phyloP scores from a whole-genome alignment of 2,113 vertebrate genomes.

The Diadophis punctatus region DNA sequence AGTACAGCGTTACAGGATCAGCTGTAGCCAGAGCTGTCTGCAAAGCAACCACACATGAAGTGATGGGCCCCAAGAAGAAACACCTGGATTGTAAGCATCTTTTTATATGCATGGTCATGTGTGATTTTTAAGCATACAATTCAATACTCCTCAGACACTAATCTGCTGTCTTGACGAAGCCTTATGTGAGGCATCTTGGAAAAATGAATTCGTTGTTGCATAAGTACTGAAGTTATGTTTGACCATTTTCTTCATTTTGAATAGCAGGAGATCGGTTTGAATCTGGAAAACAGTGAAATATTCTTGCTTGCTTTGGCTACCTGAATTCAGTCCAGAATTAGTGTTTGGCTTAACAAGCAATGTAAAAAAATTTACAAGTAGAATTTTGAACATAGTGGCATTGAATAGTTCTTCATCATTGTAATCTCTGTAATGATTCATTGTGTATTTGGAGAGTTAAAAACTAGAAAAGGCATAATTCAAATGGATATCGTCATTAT shows the following conservation, averaged over 20 bases:
- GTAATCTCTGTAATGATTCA: not conserved
- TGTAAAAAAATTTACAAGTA: not conserved
- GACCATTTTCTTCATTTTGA: constrained; percentile 35
- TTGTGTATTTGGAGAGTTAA: not conserved
- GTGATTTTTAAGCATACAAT: not conserved
- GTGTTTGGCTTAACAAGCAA: not conserved
- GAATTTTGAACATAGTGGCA: not conserved
- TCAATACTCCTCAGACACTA: not conserved
- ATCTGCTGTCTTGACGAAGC: not conserved
- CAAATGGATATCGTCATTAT: not conserved
- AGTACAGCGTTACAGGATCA: constrained; percentile 95
- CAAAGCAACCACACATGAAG: constrained; percentile 97
- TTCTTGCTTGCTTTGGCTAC: not conserved
- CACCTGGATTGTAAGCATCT: constrained; percentile 95
- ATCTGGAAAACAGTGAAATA: rapidly evolving
- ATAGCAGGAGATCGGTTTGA: constrained; percentile 1
- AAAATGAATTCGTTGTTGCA: constrained; percentile 43
- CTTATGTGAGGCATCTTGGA: constrained; percentile 10
- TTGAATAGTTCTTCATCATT: not conserved
- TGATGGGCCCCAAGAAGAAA: constrained; percentile 99
- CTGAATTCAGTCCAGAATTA: not conserved
- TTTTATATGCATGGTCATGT: constrained; percentile 39
- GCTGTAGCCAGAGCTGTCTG: constrained; percentile 94
- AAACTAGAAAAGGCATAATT: not conserved
- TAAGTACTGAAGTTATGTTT: constrained; percentile 44